Conservation (phyloP, 1,140 invertebrate genomes). For the Oncopodura yosiiana region DNA sequence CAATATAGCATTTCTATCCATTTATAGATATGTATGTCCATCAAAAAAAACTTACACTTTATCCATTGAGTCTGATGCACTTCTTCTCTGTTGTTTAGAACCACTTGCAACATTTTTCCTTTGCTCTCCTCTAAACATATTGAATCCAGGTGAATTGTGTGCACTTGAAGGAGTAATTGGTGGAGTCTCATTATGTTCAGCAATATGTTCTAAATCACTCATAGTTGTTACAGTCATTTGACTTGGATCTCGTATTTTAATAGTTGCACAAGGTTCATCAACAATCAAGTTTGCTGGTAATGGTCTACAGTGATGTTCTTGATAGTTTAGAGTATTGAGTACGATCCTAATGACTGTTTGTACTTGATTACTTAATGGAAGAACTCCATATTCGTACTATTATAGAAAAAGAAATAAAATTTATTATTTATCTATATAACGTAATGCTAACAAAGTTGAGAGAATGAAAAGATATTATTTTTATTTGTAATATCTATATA, state of each 20-base stretch:
- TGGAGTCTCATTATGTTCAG: conserved; percentile 34
- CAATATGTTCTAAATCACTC: conserved; percentile 38
- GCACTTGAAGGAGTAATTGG: conserved; percentile 23
- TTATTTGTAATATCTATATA: neutral
- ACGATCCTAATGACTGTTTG: conserved; percentile 77
- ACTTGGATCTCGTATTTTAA: conserved; percentile 50
- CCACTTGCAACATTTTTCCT: neutral
- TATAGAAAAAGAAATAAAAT: conserved; percentile 18
- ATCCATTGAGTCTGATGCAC: conserved; percentile 3
- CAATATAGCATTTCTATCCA: conserved; percentile 25
- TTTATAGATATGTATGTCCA: no score
- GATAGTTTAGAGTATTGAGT: conserved; percentile 84
- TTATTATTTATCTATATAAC: neutral
- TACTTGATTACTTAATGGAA: conserved; percentile 66
- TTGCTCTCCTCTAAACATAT: neutral
- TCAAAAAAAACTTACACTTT: neutral
- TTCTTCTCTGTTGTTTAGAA: neutral
- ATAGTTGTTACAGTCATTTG: conserved; percentile 60
- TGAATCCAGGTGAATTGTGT: conserved; percentile 1
- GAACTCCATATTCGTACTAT: conserved; percentile 81
- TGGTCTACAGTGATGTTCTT: conserved; percentile 74
- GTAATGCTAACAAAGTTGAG: neutral
- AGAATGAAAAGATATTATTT: neutral
- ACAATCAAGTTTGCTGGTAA: conserved; percentile 66
- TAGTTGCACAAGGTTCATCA: conserved; percentile 43